These are phyloP conservation scores for Calliphora vomitoria DNA, from an alignment of 2,888 invertebrate genomes.

Conservation along the genomic window DNA sequence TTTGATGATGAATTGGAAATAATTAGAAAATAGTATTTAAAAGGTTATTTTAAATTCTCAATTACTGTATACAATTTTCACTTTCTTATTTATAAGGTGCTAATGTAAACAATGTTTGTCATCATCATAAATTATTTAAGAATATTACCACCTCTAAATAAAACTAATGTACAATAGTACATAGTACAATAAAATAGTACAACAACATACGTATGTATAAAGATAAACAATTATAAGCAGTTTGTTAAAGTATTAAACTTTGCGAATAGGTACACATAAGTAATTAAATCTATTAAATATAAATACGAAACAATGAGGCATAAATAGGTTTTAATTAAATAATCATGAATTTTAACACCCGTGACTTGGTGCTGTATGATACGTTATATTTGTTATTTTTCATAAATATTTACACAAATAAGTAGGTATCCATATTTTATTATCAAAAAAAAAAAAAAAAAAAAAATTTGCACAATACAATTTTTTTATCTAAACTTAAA, in stretches of 20 bases:
- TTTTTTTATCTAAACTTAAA: too few relatives aligned
- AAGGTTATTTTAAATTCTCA: too few relatives aligned
- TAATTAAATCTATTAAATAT: neutral
- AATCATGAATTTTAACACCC: neutral
- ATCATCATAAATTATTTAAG: neutral
- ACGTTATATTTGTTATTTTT: neutral
- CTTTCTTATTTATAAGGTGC: neutral
- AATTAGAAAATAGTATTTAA: too few relatives aligned
- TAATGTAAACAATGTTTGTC: neutral
- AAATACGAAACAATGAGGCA: neutral
- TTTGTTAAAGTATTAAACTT: neutral
- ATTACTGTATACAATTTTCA: too few relatives aligned
- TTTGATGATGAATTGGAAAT: too few relatives aligned
- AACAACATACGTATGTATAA: too few relatives aligned
- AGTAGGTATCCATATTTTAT: too few relatives aligned
- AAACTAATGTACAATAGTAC: too few relatives aligned
- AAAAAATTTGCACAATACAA: neutral
- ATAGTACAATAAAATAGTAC: too few relatives aligned
- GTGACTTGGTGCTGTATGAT: conserved; percentile 5
- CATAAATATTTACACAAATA: too few relatives aligned
- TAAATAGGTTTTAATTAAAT: neutral
- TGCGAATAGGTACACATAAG: neutral
- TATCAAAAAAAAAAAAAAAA: neutral
- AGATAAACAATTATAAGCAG: neutral
- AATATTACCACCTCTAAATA: too few relatives aligned